phyloP scores from a whole-genome alignment of 2,888 invertebrate genomes.

The Drosophila formosana region DNA sequence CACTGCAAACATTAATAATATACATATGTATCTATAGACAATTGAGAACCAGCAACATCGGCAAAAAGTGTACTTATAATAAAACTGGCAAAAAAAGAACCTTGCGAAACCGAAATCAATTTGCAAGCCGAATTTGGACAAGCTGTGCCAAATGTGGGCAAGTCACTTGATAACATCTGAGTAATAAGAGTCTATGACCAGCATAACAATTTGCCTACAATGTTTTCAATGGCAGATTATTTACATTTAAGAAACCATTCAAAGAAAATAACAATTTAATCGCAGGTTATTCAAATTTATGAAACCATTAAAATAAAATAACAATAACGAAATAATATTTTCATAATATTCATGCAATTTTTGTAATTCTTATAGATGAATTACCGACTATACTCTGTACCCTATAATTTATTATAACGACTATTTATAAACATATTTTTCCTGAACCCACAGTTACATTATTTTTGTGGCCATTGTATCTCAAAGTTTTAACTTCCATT shows the following conservation, averaged over 20 bases:
- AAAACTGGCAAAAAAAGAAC: not conserved
- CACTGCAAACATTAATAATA: not conserved
- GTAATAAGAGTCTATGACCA: not conserved
- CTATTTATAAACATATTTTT: too few relatives aligned
- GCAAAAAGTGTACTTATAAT: not conserved
- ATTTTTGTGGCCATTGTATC: constrained; percentile 33
- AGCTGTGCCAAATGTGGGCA: constrained; percentile 1
- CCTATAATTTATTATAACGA: too few relatives aligned
- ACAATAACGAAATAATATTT: too few relatives aligned
- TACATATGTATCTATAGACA: too few relatives aligned
- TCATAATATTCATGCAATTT: too few relatives aligned
- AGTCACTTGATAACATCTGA: not conserved
- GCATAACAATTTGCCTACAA: not conserved
- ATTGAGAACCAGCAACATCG: not conserved
- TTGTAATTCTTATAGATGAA: too few relatives aligned
- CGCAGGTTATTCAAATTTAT: not conserved
- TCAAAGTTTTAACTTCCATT: constrained; percentile 12
- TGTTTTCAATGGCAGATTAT: not conserved
- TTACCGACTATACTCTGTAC: too few relatives aligned
- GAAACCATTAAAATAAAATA: not conserved
- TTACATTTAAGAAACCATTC: not conserved
- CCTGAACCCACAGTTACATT: not conserved
- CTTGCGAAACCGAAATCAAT: constrained; percentile 1
- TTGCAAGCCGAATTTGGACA: not conserved
- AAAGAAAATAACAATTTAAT: not conserved